Evolutionary conservation across 2,113 vertebrate species (phyloP).

Genomic region (Lophius piscatorius): DNA sequence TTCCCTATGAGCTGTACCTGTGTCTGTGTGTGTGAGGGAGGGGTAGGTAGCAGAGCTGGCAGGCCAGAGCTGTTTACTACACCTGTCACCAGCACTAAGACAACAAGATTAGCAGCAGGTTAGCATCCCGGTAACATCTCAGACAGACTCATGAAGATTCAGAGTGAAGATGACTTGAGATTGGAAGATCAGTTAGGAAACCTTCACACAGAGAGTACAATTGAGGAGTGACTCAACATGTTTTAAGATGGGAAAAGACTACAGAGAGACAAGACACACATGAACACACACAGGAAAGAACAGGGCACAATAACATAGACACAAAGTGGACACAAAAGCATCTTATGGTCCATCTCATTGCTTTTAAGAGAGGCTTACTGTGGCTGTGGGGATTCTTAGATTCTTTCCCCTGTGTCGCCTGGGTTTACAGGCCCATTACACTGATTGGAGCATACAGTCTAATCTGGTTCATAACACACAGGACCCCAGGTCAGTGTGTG

Average conservation of each 20-base stretch:
- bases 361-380: constrained; percentile 73
- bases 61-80: constrained; percentile 76
- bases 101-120: constrained; percentile 80
- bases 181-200: constrained; percentile 34
- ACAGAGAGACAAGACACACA: constrained; percentile 16
- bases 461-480: constrained; percentile 70
- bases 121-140: constrained; percentile 68
- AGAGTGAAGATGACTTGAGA: constrained; percentile 46
- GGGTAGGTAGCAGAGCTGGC: constrained; percentile 62
- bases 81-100: constrained; percentile 81
- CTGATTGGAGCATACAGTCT: constrained; percentile 74
- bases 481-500: constrained; percentile 41
- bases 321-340: constrained; percentile 44
- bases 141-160: constrained; percentile 52
- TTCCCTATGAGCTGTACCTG: constrained; percentile 72
- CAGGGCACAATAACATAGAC: constrained; percentile 15
- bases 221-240: constrained; percentile 29
- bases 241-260: background rate
- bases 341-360: constrained; percentile 66
- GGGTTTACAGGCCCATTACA: constrained; percentile 76
- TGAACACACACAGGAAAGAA: constrained; percentile 23
- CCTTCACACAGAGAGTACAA: constrained; percentile 23
- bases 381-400: constrained; percentile 68
- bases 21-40: constrained; percentile 69
- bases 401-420: constrained; percentile 69